phyloP scores from a whole-genome alignment of 2,888 invertebrate genomes.

The Salticus scenicus region DNA sequence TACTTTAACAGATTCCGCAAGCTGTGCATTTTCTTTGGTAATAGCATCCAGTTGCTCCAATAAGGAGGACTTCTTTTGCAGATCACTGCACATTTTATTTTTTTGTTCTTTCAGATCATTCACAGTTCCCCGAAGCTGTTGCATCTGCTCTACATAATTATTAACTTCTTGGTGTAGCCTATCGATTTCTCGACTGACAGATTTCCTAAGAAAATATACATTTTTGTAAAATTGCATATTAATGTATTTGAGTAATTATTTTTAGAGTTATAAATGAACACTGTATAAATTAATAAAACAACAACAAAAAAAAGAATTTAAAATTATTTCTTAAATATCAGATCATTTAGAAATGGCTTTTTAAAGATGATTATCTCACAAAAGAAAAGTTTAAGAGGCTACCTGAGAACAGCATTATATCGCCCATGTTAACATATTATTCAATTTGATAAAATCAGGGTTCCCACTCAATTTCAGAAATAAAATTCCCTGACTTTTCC shows the following conservation, averaged over 20 bases:
- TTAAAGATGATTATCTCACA: too few species aligned
- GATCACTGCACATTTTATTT: conserved; percentile 55
- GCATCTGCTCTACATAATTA: conserved; percentile 40
- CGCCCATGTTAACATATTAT: too few species aligned
- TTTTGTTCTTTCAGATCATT: conserved; percentile 54
- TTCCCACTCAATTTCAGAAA: too few species aligned
- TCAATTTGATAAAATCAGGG: too few species aligned
- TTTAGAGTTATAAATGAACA: background rate
- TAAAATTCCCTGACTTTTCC: too few species aligned
- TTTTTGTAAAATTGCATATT: background rate
- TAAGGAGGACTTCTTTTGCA: conserved; percentile 73
- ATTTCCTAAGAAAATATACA: conserved; percentile 8
- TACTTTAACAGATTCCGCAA: conserved; percentile 38
- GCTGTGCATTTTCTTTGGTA: conserved; percentile 72
- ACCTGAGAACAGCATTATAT: too few species aligned
- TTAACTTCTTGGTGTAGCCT: conserved; percentile 43
- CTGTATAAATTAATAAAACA: too few species aligned
- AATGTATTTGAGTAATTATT: background rate
- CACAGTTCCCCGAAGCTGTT: conserved; percentile 41
- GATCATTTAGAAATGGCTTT: too few species aligned
- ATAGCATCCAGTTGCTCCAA: conserved; percentile 79
- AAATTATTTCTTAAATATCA: too few species aligned
- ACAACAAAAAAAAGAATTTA: too few species aligned
- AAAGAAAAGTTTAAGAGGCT: too few species aligned
- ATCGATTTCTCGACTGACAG: conserved; percentile 38